phyloP scores from a whole-genome alignment of 2,113 vertebrate species.

The Siniperca knerii region DNA sequence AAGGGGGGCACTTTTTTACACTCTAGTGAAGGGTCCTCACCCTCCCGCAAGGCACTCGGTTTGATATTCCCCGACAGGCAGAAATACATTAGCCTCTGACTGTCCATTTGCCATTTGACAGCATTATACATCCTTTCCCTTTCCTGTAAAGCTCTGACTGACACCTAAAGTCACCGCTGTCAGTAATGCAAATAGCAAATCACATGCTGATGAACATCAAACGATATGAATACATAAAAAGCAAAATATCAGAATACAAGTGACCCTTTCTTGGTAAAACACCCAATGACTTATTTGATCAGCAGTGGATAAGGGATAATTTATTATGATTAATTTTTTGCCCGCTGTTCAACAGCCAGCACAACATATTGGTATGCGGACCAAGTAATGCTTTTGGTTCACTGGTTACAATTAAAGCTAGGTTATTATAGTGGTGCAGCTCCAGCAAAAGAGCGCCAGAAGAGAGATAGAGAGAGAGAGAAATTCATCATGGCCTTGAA shows the following conservation, averaged over 20 bases:
- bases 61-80: slow-evolving; percentile 58
- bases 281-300: slow-evolving; percentile 28
- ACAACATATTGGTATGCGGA: slow-evolving; percentile 40
- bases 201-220: not conserved
- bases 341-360: not conserved
- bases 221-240: not conserved
- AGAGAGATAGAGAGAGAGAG: not conserved
- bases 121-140: slow-evolving; percentile 17
- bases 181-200: slow-evolving; percentile 36
- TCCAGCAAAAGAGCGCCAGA: slow-evolving; percentile 7
- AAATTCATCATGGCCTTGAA: too few species aligned
- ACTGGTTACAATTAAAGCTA: slow-evolving; percentile 48
- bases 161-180: slow-evolving; percentile 5
- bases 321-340: slow-evolving; percentile 37
- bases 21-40: slow-evolving; percentile 50
- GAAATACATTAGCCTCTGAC: slow-evolving; percentile 60
- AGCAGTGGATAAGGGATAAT: slow-evolving; percentile 34
- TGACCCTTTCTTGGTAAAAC: not conserved
- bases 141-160: slow-evolving; percentile 22
- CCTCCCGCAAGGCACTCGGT: slow-evolving; percentile 21
- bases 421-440: slow-evolving; percentile 41
- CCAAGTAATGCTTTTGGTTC: slow-evolving; percentile 41
- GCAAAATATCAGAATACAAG: not conserved
- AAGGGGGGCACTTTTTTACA: not conserved
- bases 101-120: slow-evolving; percentile 61